A percentile compares a stretch with the other conserved stretches of the same genome.
Conservation (phyloP, 2,888 invertebrate genomes). For the Volucella zonaria region DNA sequence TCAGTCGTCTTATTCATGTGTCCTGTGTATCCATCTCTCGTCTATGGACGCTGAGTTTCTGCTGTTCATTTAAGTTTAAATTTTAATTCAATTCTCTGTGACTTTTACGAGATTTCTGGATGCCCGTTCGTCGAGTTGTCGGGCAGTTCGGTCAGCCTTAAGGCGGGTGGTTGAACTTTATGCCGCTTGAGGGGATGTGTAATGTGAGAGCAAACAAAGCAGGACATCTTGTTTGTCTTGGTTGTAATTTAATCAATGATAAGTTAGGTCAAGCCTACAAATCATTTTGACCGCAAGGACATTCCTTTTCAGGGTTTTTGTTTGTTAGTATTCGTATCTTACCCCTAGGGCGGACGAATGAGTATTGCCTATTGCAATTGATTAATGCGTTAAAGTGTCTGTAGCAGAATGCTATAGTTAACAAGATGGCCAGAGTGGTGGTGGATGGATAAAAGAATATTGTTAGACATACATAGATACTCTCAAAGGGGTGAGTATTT, state of each 20-base stretch:
- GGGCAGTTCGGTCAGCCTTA: slow-evolving; percentile 22
- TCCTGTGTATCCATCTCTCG: background rate
- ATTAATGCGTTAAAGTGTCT: slow-evolving; percentile 71
- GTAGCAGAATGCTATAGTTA: slow-evolving; percentile 46
- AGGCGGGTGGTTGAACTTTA: slow-evolving; percentile 49
- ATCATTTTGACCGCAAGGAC: slow-evolving; percentile 72
- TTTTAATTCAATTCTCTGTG: slow-evolving; percentile 72
- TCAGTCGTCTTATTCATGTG: slow-evolving; percentile 48
- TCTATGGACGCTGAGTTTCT: slow-evolving; percentile 47
- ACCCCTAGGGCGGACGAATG: no score
- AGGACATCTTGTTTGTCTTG: slow-evolving; percentile 72
- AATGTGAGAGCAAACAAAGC: slow-evolving; percentile 70
- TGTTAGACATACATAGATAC: background rate
- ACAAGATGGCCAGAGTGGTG: slow-evolving; percentile 15
- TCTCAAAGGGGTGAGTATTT: slow-evolving; percentile 10
- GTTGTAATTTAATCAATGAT: slow-evolving; percentile 74
- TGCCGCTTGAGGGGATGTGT: slow-evolving; percentile 38
- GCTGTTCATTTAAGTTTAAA: slow-evolving; percentile 73
- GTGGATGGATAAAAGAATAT: slow-evolving; percentile 5
- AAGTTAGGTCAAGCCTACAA: slow-evolving; percentile 74
- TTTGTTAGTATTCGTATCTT: slow-evolving; percentile 23
- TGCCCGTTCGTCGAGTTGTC: background rate
- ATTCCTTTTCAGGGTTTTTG: slow-evolving; percentile 35
- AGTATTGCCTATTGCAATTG: slow-evolving; percentile 62
- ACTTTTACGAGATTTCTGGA: slow-evolving; percentile 68